These are phyloP conservation scores for Micoletzkya japonica DNA, from an alignment of 2,888 invertebrate genomes.

Conservation along the genomic window DNA sequence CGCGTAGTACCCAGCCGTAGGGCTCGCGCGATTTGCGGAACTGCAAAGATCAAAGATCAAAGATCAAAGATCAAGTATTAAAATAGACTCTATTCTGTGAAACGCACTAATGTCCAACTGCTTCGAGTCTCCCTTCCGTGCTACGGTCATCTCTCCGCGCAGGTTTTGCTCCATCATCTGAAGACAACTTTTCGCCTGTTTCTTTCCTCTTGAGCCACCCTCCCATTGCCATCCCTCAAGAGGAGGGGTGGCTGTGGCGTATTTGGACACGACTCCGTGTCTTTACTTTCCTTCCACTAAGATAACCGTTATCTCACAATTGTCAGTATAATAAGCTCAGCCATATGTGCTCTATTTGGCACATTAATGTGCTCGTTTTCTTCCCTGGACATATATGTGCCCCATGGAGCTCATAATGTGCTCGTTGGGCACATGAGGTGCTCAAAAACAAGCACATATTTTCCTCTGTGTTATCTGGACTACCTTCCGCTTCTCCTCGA, in stretches of 20 bases:
- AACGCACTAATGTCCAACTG: constrained; percentile 60
- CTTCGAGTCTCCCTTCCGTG: constrained; percentile 42
- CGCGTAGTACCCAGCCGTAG: constrained; percentile 41
- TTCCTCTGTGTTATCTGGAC: background rate
- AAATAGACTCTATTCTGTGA: background rate
- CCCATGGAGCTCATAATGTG: background rate
- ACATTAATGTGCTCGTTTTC: background rate
- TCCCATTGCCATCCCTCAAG: no score
- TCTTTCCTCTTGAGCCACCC: no score
- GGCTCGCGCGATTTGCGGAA: constrained; percentile 58
- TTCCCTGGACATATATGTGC: background rate
- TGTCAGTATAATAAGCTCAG: no score
- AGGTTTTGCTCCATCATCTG: no score
- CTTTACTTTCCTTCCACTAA: no score
- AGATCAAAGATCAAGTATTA: background rate
- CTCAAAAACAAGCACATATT: no score
- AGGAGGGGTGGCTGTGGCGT: no score
- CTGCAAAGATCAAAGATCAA: constrained; percentile 36
- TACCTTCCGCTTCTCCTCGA: constrained; percentile 65
- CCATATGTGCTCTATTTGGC: no score
- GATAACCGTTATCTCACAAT: no score
- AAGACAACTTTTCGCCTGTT: no score
- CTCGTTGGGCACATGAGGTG: no score
- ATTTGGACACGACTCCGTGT: no score
- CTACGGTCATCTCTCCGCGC: constrained; percentile 78